A percentile compares a stretch with the other conserved stretches of the same genome.
Conservation (phyloP, 2,888 invertebrate species). For the Drosophila incognita region DNA sequence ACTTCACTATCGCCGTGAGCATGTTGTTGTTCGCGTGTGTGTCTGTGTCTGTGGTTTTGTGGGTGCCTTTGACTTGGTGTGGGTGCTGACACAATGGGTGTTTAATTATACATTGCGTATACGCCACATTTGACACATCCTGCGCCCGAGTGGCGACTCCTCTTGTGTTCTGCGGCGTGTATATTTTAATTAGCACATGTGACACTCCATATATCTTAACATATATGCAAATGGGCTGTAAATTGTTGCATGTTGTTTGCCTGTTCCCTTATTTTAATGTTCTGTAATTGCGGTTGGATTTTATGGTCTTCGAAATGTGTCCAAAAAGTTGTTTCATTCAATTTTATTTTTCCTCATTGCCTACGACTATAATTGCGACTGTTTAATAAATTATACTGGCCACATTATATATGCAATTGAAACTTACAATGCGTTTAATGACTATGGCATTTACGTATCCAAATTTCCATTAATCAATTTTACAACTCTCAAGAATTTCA, state of each 20-base stretch:
- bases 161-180: conserved; percentile 44
- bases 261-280: conserved; percentile 21
- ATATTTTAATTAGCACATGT: conserved; percentile 66
- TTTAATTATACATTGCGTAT: conserved; percentile 73
- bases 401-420: conserved; percentile 51
- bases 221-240: conserved; percentile 27
- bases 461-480: conserved; percentile 22
- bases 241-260: conserved; percentile 20
- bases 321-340: conserved; percentile 36
- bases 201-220: conserved; percentile 36
- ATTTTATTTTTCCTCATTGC: conserved; percentile 19
- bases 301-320: conserved; percentile 43
- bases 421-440: conserved; percentile 44
- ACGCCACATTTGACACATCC: conserved; percentile 68
- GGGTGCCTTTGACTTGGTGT: conserved; percentile 10
- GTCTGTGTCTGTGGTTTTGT: not conserved
- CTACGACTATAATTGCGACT: conserved; percentile 28
- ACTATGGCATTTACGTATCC: conserved; percentile 29
- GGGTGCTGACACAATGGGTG: conserved; percentile 44
- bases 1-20: not conserved
- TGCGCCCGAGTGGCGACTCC: conserved; percentile 11
- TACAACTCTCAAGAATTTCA: conserved; percentile 2
- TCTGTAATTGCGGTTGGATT: conserved; percentile 16
- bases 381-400: conserved; percentile 51
- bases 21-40: not conserved